phyloP scores from a whole-genome alignment of 2,797 vertebrate species.

The Platalea minor region DNA sequence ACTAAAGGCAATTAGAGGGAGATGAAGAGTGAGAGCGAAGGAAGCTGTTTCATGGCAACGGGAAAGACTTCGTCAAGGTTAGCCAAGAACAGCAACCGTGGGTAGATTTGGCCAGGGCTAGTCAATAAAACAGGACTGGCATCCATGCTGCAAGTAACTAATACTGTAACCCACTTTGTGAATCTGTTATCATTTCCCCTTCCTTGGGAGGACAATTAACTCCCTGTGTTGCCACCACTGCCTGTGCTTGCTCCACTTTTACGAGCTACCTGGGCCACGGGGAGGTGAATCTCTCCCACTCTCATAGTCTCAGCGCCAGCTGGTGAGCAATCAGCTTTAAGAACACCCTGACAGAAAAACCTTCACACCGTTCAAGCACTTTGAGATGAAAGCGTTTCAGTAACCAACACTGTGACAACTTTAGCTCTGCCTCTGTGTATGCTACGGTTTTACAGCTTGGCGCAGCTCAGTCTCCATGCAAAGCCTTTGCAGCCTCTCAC shows the following conservation, averaged over 20 bases:
- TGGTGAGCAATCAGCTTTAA: not conserved
- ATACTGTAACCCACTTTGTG: not conserved
- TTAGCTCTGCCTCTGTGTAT: not conserved
- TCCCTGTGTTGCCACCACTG: not conserved
- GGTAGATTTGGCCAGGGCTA: not conserved
- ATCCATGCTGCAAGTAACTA: not conserved
- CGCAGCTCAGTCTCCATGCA: not conserved
- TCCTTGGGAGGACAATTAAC: not conserved
- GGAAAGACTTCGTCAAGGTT: not conserved
- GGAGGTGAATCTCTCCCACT: not conserved
- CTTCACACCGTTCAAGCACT: fast-evolving
- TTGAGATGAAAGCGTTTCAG: not conserved
- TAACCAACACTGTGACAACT: not conserved
- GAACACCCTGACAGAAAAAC: not conserved
- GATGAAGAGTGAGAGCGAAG: not conserved
- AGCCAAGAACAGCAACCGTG: not conserved
- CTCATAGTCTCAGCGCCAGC: fast-evolving
- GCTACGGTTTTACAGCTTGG: not conserved
- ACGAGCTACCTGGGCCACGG: not conserved
- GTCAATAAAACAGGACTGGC: not conserved
- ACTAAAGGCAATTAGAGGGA: not conserved
- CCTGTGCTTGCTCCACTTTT: not conserved
- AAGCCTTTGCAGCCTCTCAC: not conserved
- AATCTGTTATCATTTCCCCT: not conserved
- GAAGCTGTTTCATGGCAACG: slow-evolving; percentile 30